Conservation (phyloP, 2,113 vertebrate species). For the Scortum barcoo region DNA sequence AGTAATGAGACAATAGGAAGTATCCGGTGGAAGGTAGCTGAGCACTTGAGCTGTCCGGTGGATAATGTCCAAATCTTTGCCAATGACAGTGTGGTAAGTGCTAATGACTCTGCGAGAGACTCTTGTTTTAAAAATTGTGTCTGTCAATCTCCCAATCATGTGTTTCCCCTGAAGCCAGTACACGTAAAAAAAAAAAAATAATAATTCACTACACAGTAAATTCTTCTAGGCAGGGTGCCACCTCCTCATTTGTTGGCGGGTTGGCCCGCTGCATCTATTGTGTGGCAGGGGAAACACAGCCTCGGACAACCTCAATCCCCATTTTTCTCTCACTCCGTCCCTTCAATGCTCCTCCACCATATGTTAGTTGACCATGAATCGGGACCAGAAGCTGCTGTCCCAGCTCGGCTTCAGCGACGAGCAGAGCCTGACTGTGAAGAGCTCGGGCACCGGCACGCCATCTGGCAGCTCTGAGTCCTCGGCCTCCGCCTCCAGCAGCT, state of each 20-base stretch:
- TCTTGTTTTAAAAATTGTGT: constrained; percentile 19
- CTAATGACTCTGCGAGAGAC: neutral
- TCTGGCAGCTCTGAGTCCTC: constrained; percentile 96
- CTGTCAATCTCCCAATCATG: constrained; percentile 9
- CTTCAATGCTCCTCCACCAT: constrained; percentile 10
- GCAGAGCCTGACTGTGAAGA: constrained; percentile 96
- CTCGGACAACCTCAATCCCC: constrained; percentile 8
- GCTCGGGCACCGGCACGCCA: constrained; percentile 94
- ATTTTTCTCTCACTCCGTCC: constrained; percentile 21
- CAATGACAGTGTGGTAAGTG: constrained; percentile 96
- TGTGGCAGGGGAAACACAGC: constrained; percentile 48
- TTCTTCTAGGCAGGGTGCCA: neutral
- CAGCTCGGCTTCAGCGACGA: constrained; percentile 97
- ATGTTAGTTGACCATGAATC: constrained; percentile 94
- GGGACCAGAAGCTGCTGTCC: constrained; percentile 98
- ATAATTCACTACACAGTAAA: constrained; percentile 5
- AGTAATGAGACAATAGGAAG: constrained; percentile 98
- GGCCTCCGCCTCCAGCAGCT: constrained; percentile 90
- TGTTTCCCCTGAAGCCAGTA: constrained; percentile 47
- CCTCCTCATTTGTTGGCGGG: neutral
- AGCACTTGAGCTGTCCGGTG: constrained; percentile 95
- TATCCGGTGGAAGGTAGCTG: constrained; percentile 97
- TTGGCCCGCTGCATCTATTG: neutral
- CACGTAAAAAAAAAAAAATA: neutral
- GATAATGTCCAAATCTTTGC: constrained; percentile 99